Percentiles rank a stretch among this genome's conserved stretches.
Conservation (phyloP, 2,113 vertebrate species). For the Corydoras sp. region DNA sequence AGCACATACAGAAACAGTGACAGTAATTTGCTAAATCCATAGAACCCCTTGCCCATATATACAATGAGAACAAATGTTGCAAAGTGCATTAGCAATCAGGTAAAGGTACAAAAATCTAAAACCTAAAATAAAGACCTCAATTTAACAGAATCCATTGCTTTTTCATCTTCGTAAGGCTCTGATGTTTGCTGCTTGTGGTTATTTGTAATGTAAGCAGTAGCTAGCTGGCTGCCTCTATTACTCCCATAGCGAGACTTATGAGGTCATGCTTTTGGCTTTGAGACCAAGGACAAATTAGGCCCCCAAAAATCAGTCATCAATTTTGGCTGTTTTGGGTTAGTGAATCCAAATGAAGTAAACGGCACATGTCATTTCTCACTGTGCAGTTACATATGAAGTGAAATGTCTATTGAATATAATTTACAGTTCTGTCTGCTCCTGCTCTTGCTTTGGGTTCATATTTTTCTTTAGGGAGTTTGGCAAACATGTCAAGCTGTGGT, state of each 20-base stretch:
- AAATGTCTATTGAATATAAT: too few species aligned
- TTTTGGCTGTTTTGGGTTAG: constrained; percentile 32
- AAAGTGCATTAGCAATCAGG: too few species aligned
- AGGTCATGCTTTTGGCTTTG: constrained; percentile 39
- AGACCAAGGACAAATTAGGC: constrained; percentile 29
- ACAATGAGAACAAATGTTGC: too few species aligned
- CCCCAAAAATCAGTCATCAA: constrained; percentile 38
- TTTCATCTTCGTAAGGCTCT: too few species aligned
- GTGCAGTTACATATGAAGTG: constrained; percentile 19
- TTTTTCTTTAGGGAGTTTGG: constrained; percentile 41
- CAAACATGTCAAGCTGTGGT: constrained; percentile 11
- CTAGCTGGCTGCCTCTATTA: constrained; percentile 44
- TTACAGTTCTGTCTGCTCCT: neutral
- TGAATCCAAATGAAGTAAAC: too few species aligned
- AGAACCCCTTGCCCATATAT: too few species aligned
- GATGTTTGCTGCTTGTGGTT: constrained; percentile 37
- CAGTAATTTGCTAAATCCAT: too few species aligned
- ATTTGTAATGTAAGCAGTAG: constrained; percentile 45
- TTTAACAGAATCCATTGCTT: too few species aligned
- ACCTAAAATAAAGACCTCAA: too few species aligned
- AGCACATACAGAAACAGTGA: too few species aligned
- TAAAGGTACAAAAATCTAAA: too few species aligned
- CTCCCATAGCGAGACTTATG: constrained; percentile 36
- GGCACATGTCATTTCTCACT: neutral
- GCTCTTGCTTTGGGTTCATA: constrained; percentile 22